phyloP scores from a whole-genome alignment of 1,140 invertebrate species.

The Gerris buenoi region DNA sequence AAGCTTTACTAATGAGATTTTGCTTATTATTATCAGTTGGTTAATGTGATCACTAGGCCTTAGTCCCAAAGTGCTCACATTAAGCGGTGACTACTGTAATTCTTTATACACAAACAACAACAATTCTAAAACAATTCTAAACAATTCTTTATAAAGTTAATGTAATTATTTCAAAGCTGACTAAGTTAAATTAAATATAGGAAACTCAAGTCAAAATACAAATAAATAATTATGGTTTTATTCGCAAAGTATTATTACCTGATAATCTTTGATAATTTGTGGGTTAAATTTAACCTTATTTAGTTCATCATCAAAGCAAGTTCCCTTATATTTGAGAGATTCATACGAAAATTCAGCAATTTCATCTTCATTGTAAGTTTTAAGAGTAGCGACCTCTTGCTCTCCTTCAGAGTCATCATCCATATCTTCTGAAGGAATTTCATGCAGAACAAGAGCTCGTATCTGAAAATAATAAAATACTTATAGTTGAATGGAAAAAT shows the following conservation, averaged over 20 bases:
- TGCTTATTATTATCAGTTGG: too few species aligned
- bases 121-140: too few species aligned
- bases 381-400: slow-evolving; percentile 8
- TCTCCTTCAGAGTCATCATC: slow-evolving; percentile 12
- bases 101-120: too few species aligned
- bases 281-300: slow-evolving; percentile 61
- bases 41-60: too few species aligned
- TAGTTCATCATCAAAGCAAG: slow-evolving; percentile 47
- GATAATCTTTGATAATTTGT: slow-evolving; percentile 56
- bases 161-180: too few species aligned
- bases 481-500: slow-evolving; percentile 4
- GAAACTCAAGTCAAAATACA: too few species aligned
- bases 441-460: slow-evolving; percentile 46
- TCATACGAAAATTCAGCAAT: slow-evolving; percentile 42
- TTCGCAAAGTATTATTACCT: slow-evolving; percentile 22
- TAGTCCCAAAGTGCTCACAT: too few species aligned
- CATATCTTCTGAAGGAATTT: slow-evolving; percentile 39
- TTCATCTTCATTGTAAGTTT: slow-evolving; percentile 41
- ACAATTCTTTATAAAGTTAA: too few species aligned
- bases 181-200: too few species aligned
- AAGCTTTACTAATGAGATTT: too few species aligned
- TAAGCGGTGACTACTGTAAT: too few species aligned
- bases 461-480: slow-evolving; percentile 34
- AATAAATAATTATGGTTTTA: too few species aligned
- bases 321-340: slow-evolving; percentile 44